Evolutionary conservation across 2,888 invertebrate genomes (phyloP).

Genomic region (Meiosimyza platycephala): DNA sequence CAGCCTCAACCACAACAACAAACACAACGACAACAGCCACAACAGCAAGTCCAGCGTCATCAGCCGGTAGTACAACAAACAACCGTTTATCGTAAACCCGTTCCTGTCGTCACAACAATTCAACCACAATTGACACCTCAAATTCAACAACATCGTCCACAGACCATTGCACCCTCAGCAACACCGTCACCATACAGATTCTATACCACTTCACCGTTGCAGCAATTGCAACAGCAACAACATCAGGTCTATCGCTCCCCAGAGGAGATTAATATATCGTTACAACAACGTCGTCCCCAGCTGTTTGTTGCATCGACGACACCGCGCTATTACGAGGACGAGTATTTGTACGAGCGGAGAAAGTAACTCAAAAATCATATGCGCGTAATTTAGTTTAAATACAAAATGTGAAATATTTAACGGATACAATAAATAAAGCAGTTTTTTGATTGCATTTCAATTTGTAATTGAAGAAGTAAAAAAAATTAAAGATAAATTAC

Average conservation of each 20-base stretch:
- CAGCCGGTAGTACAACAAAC: slow-evolving; percentile 46
- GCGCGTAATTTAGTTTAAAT: background rate
- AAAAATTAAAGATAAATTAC: slow-evolving; percentile 10
- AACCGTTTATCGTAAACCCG: slow-evolving; percentile 59
- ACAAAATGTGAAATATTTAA: background rate
- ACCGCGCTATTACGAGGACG: slow-evolving; percentile 66
- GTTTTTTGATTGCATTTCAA: background rate
- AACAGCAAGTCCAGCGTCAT: slow-evolving; percentile 50
- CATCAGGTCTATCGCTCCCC: slow-evolving; percentile 86
- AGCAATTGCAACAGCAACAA: slow-evolving; percentile 65
- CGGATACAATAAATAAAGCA: background rate
- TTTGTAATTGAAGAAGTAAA: background rate
- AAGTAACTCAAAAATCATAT: slow-evolving; percentile 50
- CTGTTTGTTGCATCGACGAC: slow-evolving; percentile 66
- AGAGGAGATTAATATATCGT: slow-evolving; percentile 87
- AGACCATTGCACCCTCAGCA: slow-evolving; percentile 61
- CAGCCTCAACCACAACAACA: slow-evolving; percentile 46
- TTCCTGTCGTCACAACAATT: slow-evolving; percentile 56
- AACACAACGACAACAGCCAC: slow-evolving; percentile 55
- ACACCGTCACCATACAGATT: slow-evolving; percentile 66
- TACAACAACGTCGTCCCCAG: slow-evolving; percentile 81
- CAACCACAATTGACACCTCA: slow-evolving; percentile 61
- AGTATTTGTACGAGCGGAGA: slow-evolving; percentile 66
- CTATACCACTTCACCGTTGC: slow-evolving; percentile 62
- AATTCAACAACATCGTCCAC: slow-evolving; percentile 50